Base-by-base conservation (phyloP, 2,797 vertebrate genomes). In the Sebastes baramenuke region DNA sequence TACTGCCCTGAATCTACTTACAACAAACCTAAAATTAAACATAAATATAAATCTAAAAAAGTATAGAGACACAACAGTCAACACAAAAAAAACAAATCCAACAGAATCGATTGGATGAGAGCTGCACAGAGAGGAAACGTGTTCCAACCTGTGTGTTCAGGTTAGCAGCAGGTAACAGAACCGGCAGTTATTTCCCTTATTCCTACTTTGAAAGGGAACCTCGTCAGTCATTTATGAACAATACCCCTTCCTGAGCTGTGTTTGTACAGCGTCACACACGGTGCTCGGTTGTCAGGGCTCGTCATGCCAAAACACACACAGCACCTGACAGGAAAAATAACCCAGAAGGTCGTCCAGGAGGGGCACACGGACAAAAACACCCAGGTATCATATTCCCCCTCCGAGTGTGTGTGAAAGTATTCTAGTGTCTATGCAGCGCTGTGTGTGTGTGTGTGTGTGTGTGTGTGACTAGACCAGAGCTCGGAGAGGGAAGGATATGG, bases 401-500 rank as follows among this genome's bases (percentile, higher is more conserved):
- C 56, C 58, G 2, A 56, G 54, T 25, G 32, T 49, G 58, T 46
- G 36, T 10, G 49, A n/a, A 24, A 7, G 7, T 60, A 14, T 11
- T n/a, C 11, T 42, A 9, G 24, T 49, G 65, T 79, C 27, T 69
- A 22, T 2, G 20, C 6, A 25, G 42, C 27, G 58, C 14, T 59
- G 0, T 52, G 29, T 22, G 69, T 38, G 38, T 59, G 36, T 32
- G 20, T 62, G 22, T 34, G 66, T 14, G 0, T n/a, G 69, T 52
- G 36, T 32, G 20, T 62, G 22, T 34, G 67, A 20, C 78, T 93
- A 97, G 71, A 97, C 91, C 60, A 96, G 83, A 0, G 81, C 77
- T 61, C 96, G 92, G 52, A 98, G 93, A 22, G 88, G 92, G 88
- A 98, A 98, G 70, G 97, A 97, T 12, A 97, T 70, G 0, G 87